Conservation (phyloP, 2,888 invertebrate species). For the Erebia palarica region DNA sequence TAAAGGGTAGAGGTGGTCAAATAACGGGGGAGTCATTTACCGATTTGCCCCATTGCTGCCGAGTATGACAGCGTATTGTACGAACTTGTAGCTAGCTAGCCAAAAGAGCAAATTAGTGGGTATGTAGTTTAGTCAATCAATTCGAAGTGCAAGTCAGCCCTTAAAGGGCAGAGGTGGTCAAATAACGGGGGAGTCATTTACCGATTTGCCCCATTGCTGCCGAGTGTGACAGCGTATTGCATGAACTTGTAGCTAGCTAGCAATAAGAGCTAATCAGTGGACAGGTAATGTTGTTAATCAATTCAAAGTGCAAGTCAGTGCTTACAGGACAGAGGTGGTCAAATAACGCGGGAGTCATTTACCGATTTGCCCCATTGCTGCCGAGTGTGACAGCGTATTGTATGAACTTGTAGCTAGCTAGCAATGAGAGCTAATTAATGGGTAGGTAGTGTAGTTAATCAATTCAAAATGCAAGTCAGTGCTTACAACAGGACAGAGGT, state of each 20-base stretch:
- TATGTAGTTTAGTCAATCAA: too few species aligned
- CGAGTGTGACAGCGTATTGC: conserved; percentile 6
- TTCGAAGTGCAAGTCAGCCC: conserved; percentile 56
- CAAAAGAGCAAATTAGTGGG: too few species aligned
- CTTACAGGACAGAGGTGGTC: conserved; percentile 61
- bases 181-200: conserved; percentile 72
- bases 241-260: neutral
- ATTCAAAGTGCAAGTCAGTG: conserved; percentile 62
- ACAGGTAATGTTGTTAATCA: conserved; percentile 49
- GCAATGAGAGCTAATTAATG: too few species aligned
- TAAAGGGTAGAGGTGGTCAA: too few species aligned
- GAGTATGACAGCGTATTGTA: too few species aligned
- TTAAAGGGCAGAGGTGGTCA: conserved; percentile 63
- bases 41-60: too few species aligned
- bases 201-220: conserved; percentile 51
- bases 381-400: conserved; percentile 10
- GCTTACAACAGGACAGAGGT: too few species aligned
- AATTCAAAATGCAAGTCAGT: too few species aligned
- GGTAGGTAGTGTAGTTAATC: too few species aligned
- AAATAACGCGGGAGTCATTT: conserved; percentile 72
- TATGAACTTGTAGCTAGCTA: neutral
- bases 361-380: conserved; percentile 53
- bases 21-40: too few species aligned
- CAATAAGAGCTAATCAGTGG: neutral
- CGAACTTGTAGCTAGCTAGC: too few species aligned